Evolutionary conservation across 2,888 invertebrate species (phyloP).

Genomic region (Agrotis puta): DNA sequence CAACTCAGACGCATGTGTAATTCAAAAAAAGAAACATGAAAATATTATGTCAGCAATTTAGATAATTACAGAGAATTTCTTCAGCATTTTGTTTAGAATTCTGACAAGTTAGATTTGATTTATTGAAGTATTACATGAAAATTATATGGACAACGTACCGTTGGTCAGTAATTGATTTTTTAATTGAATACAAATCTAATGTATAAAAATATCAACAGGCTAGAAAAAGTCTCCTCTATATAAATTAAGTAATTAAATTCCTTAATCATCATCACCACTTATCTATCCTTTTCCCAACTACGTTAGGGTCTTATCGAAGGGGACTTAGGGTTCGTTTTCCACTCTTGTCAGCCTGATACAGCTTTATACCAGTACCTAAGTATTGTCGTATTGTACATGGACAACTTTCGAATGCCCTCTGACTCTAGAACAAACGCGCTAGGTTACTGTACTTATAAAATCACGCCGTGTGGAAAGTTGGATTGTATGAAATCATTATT

Average conservation of each 20-base stretch:
- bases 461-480: too few species aligned
- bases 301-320: too few species aligned
- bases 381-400: too few species aligned
- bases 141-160: neutral
- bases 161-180: neutral
- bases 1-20: constrained; percentile 19
- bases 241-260: neutral
- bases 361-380: neutral
- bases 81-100: neutral
- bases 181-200: neutral
- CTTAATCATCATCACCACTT: neutral
- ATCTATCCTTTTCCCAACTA: neutral
- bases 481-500: constrained; percentile 1
- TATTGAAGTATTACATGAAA: constrained; percentile 5
- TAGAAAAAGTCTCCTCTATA: neutral
- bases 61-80: constrained; percentile 16
- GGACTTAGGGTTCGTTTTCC: too few species aligned
- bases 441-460: neutral
- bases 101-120: constrained; percentile 18
- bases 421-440: neutral
- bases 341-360: neutral
- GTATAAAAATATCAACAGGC: neutral
- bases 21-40: constrained; percentile 15
- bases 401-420: constrained; percentile 1
- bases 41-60: constrained; percentile 15